Evolutionary conservation across 2,888 invertebrate species (phyloP), one percentile per base, ranked within the genome.

Genomic region (Eupithecia centaureata): DNA sequence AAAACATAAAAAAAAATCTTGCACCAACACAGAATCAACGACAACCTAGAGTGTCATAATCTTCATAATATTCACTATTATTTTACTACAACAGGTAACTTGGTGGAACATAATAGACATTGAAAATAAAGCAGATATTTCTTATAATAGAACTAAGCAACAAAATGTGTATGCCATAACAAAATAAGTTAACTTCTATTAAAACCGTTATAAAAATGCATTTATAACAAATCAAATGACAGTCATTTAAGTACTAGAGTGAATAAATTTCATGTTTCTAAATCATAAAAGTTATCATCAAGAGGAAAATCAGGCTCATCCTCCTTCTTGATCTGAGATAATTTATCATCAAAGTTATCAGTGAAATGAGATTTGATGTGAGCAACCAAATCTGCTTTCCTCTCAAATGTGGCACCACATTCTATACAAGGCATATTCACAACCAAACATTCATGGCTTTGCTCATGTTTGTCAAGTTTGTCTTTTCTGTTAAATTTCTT

Each of bases 401-500:
- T 91, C 72, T 94, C 94, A 86, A 95, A 95, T 33, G 94, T 94
- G 59, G 94, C 93, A 65, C 94, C 93, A 83, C 96, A 96, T 75
- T 95, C 94, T 74, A 93, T 92, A 80, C 96, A 96, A 73, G 94
- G 94, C 87, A 94, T 94, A 80, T 93, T 92, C 80, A 94, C 94
- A 77, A 94, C 94, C 75, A 94, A 68, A 87, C 94, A 86, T 79
- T 95, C 95, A 81, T 95, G 95, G 76, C 94, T 95, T 75, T 95
- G 89, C 85, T 95, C 95, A 85, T 96, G 96, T 63, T 95, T 92
- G 61, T 95, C 92, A 63, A 95, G 88, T 84, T 96, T 96, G 78
- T 96, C 96, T 78, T 95, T 96, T 58, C 95, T 93, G 47, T 94
- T 95, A 82, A 95, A 96, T 73, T 94, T 94, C 76, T 95, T 95